A percentile compares a stretch with the other conserved stretches of the same genome.
phyloP scores from a whole-genome alignment of 2,797 vertebrate species.

The Siniperca scherzeri region DNA sequence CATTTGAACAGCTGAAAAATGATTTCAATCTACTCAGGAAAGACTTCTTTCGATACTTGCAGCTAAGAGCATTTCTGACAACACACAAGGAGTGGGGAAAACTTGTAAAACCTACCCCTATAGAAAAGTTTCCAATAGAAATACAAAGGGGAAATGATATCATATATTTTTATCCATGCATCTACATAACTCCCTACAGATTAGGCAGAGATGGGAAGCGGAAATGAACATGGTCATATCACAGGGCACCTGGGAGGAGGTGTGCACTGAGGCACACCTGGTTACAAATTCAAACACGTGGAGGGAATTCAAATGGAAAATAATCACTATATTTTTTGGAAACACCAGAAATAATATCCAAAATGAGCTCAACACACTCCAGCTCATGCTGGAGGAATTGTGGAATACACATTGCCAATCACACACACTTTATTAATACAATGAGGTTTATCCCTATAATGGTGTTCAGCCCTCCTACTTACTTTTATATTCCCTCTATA shows the following conservation, averaged over 20 bases:
- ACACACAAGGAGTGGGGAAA: neutral
- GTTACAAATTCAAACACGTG: slow-evolving; percentile 1
- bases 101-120: neutral
- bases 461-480: too few relatives aligned
- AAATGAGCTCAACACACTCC: neutral
- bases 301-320: neutral
- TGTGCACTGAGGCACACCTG: neutral
- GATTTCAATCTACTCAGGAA: neutral
- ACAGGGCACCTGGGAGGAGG: neutral
- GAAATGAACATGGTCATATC: neutral
- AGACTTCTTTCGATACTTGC: neutral
- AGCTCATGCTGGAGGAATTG: too few relatives aligned
- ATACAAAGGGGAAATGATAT: neutral
- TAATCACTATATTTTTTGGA: slow-evolving; percentile 12
- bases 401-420: too few relatives aligned
- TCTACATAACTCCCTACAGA: neutral
- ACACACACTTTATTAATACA: too few relatives aligned
- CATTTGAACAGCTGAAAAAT: neutral
- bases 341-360: slow-evolving; percentile 4
- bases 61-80: neutral
- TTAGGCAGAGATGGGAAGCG: neutral
- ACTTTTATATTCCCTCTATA: too few relatives aligned
- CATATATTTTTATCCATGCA: neutral
- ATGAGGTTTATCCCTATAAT: too few relatives aligned
- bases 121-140: neutral